phyloP scores from a whole-genome alignment of 2,113 vertebrate species.

The Aythya baeri region DNA sequence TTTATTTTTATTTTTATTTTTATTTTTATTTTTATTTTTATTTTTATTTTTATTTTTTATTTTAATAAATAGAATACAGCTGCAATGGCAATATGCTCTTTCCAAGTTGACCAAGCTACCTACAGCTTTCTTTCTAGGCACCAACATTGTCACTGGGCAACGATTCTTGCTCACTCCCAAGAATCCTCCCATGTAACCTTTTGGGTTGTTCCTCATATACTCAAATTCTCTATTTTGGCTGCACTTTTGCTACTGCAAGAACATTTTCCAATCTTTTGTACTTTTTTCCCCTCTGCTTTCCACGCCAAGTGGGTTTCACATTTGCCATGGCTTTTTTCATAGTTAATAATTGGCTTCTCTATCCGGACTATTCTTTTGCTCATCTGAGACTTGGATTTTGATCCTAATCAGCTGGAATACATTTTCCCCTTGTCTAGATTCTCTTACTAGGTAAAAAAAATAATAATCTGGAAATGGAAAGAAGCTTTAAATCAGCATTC shows the following conservation, averaged over 20 bases:
- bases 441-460: background rate
- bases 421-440: background rate
- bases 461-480: background rate
- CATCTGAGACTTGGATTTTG: conserved; percentile 6
- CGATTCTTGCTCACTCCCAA: background rate
- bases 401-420: background rate
- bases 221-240: background rate
- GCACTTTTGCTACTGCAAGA: background rate
- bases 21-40: background rate
- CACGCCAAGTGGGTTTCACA: background rate
- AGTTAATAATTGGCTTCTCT: background rate
- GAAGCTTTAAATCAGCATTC: background rate
- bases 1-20: background rate
- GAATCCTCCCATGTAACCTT: background rate
- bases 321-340: background rate
- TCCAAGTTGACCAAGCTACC: background rate
- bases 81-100: background rate
- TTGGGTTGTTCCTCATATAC: background rate
- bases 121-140: background rate
- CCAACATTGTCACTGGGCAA: background rate
- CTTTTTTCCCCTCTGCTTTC: background rate
- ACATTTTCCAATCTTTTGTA: background rate
- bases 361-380: background rate
- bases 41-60: background rate
- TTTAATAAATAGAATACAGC: background rate